Base-by-base conservation (phyloP, 2,888 invertebrate species). In the Sesamia inferens region DNA sequence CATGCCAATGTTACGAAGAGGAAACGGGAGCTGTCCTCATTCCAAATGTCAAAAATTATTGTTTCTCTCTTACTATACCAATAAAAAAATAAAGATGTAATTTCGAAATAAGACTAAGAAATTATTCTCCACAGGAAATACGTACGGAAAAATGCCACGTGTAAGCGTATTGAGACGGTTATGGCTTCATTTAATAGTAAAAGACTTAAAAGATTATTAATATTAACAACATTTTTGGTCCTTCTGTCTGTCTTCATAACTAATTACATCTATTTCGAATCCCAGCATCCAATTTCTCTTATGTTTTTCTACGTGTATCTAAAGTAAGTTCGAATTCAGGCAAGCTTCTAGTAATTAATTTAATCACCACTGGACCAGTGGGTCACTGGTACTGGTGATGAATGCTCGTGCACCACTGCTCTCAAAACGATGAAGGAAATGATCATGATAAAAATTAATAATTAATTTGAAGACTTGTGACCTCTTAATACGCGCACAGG, bases 221-320 rank as follows among this genome's bases (percentile, higher is more conserved):
- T 48, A 48, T 74, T 68, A 55, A 76, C 68, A 39, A 39, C 13
- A 13, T 61, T 39, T 68, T 74, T 51, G 55, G 16, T 55, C 76
- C 11, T 16, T 16, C 10, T 24, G 6, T 24, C 48, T 19, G 8
- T 16, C 14, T 16, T 42, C 7, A 39, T 51, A 22, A 51, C 14
- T 22, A 65, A 22, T 42, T 59, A 19, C 19, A 14, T n/a, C 1
- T 2, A 71, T 47, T 74, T 57, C 5, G 0, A 7, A 31, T 44
- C 10, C 13, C 3, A n/a, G 22, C n/a, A 54, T 31, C 24, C 11
- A 0, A 1, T 10, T 42, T 14, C 16, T 54, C 16, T n/a, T 68
- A 24, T 55, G n/a, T 68, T 54, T 68, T 68, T n/a, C 39, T 58
- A 2, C 6, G 11, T 24, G 51, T 19, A n/a, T n/a, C 4, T 3